Base-by-base conservation (phyloP, 64 coral and sea anemone species). In the Dendronephthya gigantea region DNA sequence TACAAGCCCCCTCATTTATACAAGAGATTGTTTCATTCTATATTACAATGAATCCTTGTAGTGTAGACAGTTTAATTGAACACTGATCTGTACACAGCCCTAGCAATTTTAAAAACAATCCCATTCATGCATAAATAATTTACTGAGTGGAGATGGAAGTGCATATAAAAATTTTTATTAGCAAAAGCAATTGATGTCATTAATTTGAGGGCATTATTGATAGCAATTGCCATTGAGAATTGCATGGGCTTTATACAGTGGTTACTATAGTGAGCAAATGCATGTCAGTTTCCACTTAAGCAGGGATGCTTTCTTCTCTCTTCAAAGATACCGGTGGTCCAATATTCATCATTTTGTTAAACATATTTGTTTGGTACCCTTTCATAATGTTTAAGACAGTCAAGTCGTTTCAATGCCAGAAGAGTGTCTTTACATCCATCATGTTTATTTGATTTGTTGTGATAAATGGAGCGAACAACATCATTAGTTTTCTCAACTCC, bases 401-500 rank as follows among this genome's bases (percentile, higher is more conserved):
- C 69, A 3, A 76, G 69, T 76, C n/a, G 69, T 37, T 76, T 76
- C 17, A 76, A 76, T 31, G 69, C 69, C 12, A 76, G 35, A 34
- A 76, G 69, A 76, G 69, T 76, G 69, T 76, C 69, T 76, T 76
- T 76, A 37, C 69, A 76, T 31, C 69, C 69, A 3, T 76, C 69
- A 76, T 76, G 69, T 16, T 76, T 76, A 28, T 90, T 90, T 55
- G 37, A 48, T 49, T 90, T 90, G 22, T 82, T 75, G 35, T 84
- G 68, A 17, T 83, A 37, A 25, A 90, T 75, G 7, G 81, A 34
- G 13, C 82, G 36, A 16, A 82, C 62, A 72, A 68, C 82, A 50
- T 90, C 88, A 43, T 84, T 85, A 16, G 81, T 90, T 43, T 90
- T 90, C 47, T 90, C 88, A 68, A 90, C 82, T 23, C 62, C 88